Evolutionary conservation across 2,888 invertebrate genomes (phyloP).

Genomic region (Plebejus argus): DNA sequence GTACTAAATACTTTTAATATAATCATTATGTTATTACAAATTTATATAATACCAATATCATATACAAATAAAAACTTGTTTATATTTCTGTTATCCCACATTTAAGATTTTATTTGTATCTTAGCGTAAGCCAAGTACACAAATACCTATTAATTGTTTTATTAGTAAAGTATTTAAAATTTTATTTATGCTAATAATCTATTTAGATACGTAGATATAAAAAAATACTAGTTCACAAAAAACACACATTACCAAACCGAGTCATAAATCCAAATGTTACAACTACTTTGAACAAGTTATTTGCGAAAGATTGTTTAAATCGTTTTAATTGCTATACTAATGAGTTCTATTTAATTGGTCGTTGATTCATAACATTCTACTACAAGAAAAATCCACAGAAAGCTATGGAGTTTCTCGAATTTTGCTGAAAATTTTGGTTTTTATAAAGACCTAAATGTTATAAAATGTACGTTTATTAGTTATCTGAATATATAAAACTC

Average conservation of each 20-base stretch:
- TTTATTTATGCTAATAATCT: neutral
- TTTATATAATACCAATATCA: too few species aligned
- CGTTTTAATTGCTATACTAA: neutral
- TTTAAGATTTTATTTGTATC: neutral
- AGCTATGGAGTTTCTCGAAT: neutral
- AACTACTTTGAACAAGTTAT: neutral
- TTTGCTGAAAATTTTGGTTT: too few species aligned
- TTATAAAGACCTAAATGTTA: too few species aligned
- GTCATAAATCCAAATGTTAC: neutral
- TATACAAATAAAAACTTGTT: too few species aligned
- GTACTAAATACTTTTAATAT: neutral
- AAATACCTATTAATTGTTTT: neutral
- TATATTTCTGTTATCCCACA: neutral
- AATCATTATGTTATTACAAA: too few species aligned
- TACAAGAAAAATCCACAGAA: neutral
- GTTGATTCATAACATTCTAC: neutral
- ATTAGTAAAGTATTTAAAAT: neutral
- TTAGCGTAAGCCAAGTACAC: neutral
- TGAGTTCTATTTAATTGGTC: neutral
- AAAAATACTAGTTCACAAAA: neutral
- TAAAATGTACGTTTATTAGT: too few species aligned
- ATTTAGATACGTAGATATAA: neutral
- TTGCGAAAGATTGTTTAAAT: neutral
- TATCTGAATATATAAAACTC: too few species aligned
- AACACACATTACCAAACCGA: neutral